Evolutionary conservation across 2,113 vertebrate genomes (phyloP).

Genomic region (Pipa parva): DNA sequence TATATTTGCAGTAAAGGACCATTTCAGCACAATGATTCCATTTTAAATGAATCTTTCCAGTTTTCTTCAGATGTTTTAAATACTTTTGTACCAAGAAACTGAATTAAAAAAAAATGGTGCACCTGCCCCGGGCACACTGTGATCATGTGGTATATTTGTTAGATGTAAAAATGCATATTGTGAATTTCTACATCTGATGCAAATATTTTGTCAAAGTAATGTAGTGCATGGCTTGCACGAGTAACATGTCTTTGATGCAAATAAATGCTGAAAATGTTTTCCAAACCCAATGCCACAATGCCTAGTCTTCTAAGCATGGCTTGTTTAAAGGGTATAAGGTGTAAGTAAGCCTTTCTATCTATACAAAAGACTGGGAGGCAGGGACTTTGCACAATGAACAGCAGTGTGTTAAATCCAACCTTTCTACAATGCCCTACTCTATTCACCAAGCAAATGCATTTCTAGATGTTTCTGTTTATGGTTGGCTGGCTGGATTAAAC

Average conservation of each 20-base stretch:
- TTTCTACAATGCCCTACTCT: too few relatives aligned
- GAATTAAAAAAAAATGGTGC: background rate
- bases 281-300: too few relatives aligned
- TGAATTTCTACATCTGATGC: background rate
- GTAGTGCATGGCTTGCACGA: background rate
- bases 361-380: too few relatives aligned
- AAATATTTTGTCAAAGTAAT: background rate
- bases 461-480: too few relatives aligned
- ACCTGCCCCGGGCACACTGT: background rate
- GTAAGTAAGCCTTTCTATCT: too few relatives aligned
- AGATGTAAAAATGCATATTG: background rate
- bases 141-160: background rate
- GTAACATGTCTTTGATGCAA: background rate
- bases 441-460: too few relatives aligned
- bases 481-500: too few relatives aligned
- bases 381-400: too few relatives aligned
- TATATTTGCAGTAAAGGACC: background rate
- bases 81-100: background rate
- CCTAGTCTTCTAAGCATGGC: too few relatives aligned
- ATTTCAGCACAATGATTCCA: background rate
- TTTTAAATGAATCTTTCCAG: background rate
- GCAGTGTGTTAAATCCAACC: too few relatives aligned
- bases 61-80: background rate
- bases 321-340: too few relatives aligned
- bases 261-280: too few relatives aligned